phyloP scores from a whole-genome alignment of 2,797 vertebrate genomes.

The Pipistrellus pipistrellus region DNA sequence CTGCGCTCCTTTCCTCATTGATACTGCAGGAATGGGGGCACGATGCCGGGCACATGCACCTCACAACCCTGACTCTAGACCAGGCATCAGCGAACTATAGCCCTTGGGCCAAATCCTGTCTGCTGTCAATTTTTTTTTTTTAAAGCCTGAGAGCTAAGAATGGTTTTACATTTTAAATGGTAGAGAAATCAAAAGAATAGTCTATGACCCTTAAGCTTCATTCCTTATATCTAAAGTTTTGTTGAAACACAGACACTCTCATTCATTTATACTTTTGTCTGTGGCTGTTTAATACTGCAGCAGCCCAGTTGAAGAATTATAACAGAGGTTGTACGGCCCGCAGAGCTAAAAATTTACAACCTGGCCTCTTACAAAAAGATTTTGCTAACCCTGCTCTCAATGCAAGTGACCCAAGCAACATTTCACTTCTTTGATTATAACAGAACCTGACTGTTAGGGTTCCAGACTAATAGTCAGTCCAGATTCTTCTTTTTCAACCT shows the following conservation, averaged over 20 bases:
- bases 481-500: background rate
- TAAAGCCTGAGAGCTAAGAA: background rate
- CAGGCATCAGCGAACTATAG: background rate
- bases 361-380: constrained; percentile 13
- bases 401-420: background rate
- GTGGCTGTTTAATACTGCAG: background rate
- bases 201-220: constrained; percentile 27
- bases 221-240: constrained; percentile 15
- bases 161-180: constrained; percentile 19
- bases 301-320: background rate
- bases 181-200: background rate
- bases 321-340: background rate
- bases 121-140: background rate
- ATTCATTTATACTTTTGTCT: constrained; percentile 7
- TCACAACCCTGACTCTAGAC: background rate
- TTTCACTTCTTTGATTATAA: constrained; percentile 1
- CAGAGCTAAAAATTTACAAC: constrained; percentile 15
- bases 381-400: background rate
- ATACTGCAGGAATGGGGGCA: too few relatives aligned
- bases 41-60: background rate
- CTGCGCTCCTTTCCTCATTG: too few relatives aligned
- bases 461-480: background rate
- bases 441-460: background rate
- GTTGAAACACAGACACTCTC: background rate
- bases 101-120: background rate